Conservation (phyloP, 2,113 vertebrate genomes). For the Brienomyrus brachyistius region DNA sequence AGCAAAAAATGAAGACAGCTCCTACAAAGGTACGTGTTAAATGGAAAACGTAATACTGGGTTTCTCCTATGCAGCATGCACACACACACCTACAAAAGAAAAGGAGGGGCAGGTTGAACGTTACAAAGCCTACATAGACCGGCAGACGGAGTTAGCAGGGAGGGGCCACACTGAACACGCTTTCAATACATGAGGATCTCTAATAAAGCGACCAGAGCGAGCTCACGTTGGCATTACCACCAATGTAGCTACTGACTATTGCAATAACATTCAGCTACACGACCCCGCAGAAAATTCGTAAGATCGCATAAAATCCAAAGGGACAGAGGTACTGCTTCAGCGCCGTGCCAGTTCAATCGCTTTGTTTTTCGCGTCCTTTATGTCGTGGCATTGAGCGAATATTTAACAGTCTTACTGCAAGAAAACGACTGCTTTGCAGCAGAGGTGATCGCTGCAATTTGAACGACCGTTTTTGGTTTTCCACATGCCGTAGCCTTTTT, state of each 20-base stretch:
- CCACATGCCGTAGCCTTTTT: neutral
- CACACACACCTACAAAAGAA: neutral
- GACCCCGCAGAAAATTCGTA: conserved; percentile 21
- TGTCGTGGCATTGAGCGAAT: neutral
- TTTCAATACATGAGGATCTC: conserved; percentile 13
- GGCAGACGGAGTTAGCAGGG: neutral
- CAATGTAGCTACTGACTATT: conserved; percentile 13
- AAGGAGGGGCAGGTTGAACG: conserved; percentile 22
- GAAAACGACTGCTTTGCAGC: neutral
- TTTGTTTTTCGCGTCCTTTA: neutral
- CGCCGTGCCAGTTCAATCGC: conserved; percentile 12
- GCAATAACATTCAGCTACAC: conserved; percentile 9
- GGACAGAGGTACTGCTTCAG: neutral
- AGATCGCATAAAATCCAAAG: conserved; percentile 16
- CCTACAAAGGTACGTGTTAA: neutral
- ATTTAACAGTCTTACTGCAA: neutral
- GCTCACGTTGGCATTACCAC: neutral
- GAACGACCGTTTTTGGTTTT: conserved; percentile 1
- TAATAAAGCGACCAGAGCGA: neutral
- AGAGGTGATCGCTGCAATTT: neutral
- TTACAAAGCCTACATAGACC: conserved; percentile 3
- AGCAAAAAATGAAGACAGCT: neutral
- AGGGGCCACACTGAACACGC: conserved; percentile 10
- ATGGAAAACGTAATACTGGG: neutral
- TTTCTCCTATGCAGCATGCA: neutral